Evolutionary conservation across 2,797 vertebrate species (phyloP).

Genomic region (Diglossa cyanea): DNA sequence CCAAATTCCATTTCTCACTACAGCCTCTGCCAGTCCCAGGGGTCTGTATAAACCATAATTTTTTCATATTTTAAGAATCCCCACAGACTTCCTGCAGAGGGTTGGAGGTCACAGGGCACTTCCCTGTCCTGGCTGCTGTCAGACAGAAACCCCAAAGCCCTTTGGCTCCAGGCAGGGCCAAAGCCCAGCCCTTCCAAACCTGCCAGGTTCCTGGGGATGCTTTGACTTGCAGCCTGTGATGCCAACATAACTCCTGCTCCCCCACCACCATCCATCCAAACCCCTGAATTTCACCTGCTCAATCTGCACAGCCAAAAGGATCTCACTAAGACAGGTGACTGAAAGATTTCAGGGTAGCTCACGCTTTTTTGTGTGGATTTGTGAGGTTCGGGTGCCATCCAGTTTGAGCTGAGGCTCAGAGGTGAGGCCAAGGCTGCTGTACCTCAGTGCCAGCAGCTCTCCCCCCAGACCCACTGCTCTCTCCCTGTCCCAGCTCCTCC

Average conservation of each 20-base stretch:
- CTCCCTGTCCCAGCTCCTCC: neutral
- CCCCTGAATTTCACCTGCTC: neutral
- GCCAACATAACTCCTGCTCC: neutral
- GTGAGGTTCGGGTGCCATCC: neutral
- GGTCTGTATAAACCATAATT: fast-evolving
- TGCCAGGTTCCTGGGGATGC: neutral
- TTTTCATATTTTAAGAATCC: neutral
- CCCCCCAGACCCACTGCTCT: neutral
- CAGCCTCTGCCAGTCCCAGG: neutral
- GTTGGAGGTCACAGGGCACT: neutral
- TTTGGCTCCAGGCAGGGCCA: neutral
- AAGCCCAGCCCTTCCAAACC: neutral
- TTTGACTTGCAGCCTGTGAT: neutral
- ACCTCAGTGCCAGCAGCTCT: neutral
- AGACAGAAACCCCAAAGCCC: neutral
- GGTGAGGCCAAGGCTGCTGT: neutral
- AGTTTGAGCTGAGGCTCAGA: neutral
- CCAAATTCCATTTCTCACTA: neutral
- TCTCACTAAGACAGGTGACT: neutral
- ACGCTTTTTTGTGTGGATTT: neutral
- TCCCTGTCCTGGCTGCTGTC: neutral
- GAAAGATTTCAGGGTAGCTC: neutral
- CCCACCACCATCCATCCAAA: neutral
- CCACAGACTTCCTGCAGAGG: neutral
- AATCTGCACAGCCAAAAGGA: neutral